Conservation (phyloP, 1,140 invertebrate genomes). For the Bombus ignitus region DNA sequence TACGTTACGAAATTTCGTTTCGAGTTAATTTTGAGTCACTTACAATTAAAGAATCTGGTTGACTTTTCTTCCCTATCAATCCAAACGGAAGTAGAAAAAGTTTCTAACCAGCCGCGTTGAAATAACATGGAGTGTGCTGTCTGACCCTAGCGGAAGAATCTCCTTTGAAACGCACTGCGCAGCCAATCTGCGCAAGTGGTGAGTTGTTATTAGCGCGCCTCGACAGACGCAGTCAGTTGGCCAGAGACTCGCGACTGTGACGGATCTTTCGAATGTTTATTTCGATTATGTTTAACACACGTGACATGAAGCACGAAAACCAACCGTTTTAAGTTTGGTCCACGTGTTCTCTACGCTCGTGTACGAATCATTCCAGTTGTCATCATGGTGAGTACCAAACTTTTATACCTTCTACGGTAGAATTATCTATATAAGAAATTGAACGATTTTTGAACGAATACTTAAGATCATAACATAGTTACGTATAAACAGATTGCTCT, state of each 20-base stretch:
- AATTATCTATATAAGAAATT: no score
- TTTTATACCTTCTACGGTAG: not conserved
- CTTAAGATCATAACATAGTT: no score
- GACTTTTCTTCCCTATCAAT: not conserved
- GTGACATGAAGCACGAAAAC: conserved; percentile 52
- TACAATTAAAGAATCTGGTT: not conserved
- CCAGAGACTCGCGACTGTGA: conserved; percentile 43
- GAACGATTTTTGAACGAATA: no score
- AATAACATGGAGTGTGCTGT: not conserved
- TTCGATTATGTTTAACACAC: conserved; percentile 36
- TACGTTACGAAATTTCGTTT: not conserved
- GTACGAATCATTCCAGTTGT: not conserved
- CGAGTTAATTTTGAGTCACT: no score
- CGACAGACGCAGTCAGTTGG: conserved; percentile 52
- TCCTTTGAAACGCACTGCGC: conserved; percentile 37
- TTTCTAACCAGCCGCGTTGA: not conserved
- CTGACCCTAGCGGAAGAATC: conserved; percentile 32
- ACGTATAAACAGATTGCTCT: not conserved
- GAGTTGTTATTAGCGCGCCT: conserved; percentile 50
- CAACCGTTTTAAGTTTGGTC: conserved; percentile 2
- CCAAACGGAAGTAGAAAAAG: not conserved
- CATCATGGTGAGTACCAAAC: conserved; percentile 29
- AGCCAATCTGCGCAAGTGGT: conserved; percentile 25
- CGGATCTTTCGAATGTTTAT: conserved; percentile 4
- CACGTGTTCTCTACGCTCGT: conserved; percentile 3